Base-by-base conservation (phyloP, 2,888 invertebrate species). In the Hemaris fuciformis region DNA sequence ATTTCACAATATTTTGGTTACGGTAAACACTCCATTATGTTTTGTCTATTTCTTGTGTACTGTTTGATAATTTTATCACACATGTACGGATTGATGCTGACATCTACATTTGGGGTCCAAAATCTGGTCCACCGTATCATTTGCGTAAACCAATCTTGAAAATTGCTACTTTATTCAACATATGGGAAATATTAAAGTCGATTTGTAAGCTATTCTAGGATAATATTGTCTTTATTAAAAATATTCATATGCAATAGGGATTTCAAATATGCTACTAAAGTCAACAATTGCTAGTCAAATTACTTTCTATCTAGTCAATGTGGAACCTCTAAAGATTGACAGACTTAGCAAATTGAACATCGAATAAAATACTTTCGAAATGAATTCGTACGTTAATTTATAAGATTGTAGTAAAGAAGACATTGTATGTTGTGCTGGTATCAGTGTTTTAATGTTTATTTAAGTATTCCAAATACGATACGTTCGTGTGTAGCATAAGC, bases 401-500 rank as follows among this genome's bases (percentile, higher is more conserved):
- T 31, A 57, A 70, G 66, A 71, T 53, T 27, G 53, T 46, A 73
- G 69, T 72, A 68, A 76, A 73, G 77, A 82, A 84, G 83, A 82
- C 83, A 83, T 74, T 80, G 76, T 73, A 73, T 77, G 76, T 80
- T 76, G 77, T 81, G 72, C 68, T 77, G 71, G 70, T 76, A 71
- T 76, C 73, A 67, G 67, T 76, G 72, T 76, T 66, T n/a, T 69
- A 74, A 71, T 79, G 74, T 80, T 79, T 75, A 73, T 79, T 76
- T 76, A 70, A 68, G 66, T 79, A 84, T 85, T 85, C 81, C 84
- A 82, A 81, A 75, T 69, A 74, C 71, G 76, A 75, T 67, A 66
- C 64, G 68, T 85, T 73, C 77, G 81, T 82, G 82, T 85, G 74
- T 83, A 84, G 81, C 62, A 61, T 83, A 82, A 84, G 80, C 62